Conservation (phyloP, 92 coral and sea anemone genomes). For the Paragorgia papillata region DNA sequence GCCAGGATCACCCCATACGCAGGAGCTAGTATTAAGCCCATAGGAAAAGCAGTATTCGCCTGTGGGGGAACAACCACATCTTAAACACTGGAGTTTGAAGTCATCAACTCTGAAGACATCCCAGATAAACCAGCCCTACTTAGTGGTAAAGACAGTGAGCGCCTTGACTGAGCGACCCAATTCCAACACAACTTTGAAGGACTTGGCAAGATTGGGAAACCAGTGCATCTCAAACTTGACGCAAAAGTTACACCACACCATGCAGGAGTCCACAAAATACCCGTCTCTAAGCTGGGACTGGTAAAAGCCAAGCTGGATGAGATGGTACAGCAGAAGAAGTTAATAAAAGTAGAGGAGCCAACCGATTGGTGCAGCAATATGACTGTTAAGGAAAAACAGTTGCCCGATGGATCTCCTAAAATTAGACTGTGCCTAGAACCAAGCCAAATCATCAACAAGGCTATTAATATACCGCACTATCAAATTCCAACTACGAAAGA, state of each 20-base stretch:
- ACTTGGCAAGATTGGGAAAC: constrained; percentile 46
- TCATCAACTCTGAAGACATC: too few relatives aligned
- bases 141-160: constrained; percentile 32
- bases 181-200: constrained; percentile 53
- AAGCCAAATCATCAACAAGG: constrained; percentile 49
- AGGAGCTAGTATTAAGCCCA: too few relatives aligned
- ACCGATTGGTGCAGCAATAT: constrained; percentile 51
- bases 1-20: too few relatives aligned
- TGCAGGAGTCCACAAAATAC: constrained; percentile 49
- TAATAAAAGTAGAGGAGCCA: constrained; percentile 44
- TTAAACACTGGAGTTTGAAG: constrained; percentile 31
- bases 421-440: constrained; percentile 47
- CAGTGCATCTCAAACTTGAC: constrained; percentile 36
- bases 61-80: too few relatives aligned
- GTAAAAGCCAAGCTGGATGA: constrained; percentile 52
- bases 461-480: constrained; percentile 45
- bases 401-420: constrained; percentile 42
- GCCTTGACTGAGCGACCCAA: constrained; percentile 26
- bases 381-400: constrained; percentile 42
- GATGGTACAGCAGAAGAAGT: constrained; percentile 39
- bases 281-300: constrained; percentile 30
- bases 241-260: constrained; percentile 44
- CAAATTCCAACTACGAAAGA: constrained; percentile 43
- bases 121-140: too few relatives aligned
- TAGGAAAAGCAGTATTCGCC: too few relatives aligned